These are phyloP conservation scores for Paedocypris sp. DNA, from an alignment of 2,113 vertebrate species.

Conservation along the genomic window DNA sequence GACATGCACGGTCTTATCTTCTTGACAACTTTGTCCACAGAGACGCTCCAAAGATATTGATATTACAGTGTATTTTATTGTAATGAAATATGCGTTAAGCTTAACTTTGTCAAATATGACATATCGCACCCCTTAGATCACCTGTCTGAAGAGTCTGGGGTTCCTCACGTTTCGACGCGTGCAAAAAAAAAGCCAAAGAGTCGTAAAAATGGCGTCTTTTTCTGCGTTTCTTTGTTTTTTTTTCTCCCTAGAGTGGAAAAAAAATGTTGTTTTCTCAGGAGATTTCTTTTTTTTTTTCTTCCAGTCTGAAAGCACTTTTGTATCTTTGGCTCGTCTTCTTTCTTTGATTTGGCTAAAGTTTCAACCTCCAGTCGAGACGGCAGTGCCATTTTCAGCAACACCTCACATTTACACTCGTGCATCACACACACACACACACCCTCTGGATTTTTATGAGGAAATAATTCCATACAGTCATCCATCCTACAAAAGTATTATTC, in stretches of 20 bases:
- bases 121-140: slow-evolving; percentile 19
- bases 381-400: slow-evolving; percentile 8
- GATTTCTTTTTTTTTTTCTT: neutral
- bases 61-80: slow-evolving; percentile 28
- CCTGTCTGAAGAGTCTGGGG: slow-evolving; percentile 13
- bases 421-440: neutral
- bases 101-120: slow-evolving; percentile 20
- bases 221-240: slow-evolving; percentile 12
- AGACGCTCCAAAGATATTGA: slow-evolving; percentile 31
- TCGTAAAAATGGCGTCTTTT: slow-evolving; percentile 6
- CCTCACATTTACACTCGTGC: neutral
- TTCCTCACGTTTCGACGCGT: slow-evolving; percentile 10
- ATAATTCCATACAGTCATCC: slow-evolving; percentile 26
- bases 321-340: slow-evolving; percentile 11
- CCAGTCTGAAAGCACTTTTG: slow-evolving; percentile 5
- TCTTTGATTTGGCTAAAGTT: slow-evolving; percentile 20
- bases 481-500: slow-evolving; percentile 16
- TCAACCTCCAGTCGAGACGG: slow-evolving; percentile 2
- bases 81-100: slow-evolving; percentile 15
- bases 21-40: slow-evolving; percentile 25
- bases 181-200: slow-evolving; percentile 1
- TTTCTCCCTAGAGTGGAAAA: neutral
- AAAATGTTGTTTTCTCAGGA: slow-evolving; percentile 3
- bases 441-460: slow-evolving; percentile 2
- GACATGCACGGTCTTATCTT: slow-evolving; percentile 28